These are phyloP conservation scores for Drosophila pachea DNA, from an alignment of 1,140 invertebrate genomes.

Conservation along the genomic window DNA sequence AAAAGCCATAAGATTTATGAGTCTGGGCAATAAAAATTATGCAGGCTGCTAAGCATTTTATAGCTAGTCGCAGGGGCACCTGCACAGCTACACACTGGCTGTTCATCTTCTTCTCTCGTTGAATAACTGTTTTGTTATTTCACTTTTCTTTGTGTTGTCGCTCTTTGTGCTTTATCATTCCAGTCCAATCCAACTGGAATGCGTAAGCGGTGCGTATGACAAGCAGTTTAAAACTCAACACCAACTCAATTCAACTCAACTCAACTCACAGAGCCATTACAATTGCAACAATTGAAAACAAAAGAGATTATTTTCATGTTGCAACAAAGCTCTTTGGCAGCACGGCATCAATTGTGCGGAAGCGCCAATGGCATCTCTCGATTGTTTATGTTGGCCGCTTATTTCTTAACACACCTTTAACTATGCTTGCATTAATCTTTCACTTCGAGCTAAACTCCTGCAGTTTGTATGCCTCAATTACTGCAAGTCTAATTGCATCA, in stretches of 20 bases:
- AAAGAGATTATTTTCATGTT: conserved; percentile 29
- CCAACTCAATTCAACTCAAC: conserved; percentile 1
- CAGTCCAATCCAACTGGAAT: conserved; percentile 27
- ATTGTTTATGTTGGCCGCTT: conserved; percentile 11
- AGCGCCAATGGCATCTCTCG: conserved; percentile 19
- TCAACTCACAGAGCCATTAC: conserved; percentile 27
- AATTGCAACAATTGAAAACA: conserved; percentile 32
- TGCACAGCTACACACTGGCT: background rate
- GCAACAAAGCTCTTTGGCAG: conserved; percentile 18
- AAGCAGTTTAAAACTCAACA: conserved; percentile 18
- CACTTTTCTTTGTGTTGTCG: conserved; percentile 1
- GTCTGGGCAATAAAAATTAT: conserved; percentile 66
- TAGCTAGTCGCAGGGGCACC: background rate
- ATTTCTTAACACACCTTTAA: no score
- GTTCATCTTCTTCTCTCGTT: conserved; percentile 29
- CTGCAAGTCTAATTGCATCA: no score
- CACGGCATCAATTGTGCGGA: conserved; percentile 18
- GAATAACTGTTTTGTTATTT: conserved; percentile 48
- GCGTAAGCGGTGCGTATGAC: conserved; percentile 44
- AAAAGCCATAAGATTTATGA: conserved; percentile 66
- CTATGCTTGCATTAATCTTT: no score
- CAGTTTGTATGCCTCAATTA: no score
- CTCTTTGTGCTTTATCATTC: conserved; percentile 32
- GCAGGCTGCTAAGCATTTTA: conserved; percentile 62
- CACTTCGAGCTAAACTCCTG: no score